Evolutionary conservation across 2,113 vertebrate species (phyloP).

Genomic region (Oplegnathus fasciatus): DNA sequence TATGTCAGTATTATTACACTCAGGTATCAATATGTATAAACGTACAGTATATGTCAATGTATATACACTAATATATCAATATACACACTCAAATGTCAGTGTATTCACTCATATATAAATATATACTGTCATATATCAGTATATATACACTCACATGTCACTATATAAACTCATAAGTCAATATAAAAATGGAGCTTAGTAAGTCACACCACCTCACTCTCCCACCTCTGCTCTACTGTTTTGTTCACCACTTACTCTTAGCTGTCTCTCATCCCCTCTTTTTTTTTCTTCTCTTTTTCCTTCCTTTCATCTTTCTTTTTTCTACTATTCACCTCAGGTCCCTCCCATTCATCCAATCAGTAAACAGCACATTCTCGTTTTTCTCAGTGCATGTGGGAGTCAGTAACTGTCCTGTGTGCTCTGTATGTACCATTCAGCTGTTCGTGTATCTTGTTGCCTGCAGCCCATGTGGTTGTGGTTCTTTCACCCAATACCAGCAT

Average conservation of each 20-base stretch:
- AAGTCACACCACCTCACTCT: not conserved
- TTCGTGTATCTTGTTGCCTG: not conserved
- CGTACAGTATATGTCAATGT: too few relatives aligned
- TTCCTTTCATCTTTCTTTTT: not conserved
- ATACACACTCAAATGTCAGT: not conserved
- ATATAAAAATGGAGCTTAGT: not conserved
- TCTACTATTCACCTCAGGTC: not conserved
- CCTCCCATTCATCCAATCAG: conserved; percentile 26
- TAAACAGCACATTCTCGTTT: not conserved
- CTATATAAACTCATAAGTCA: not conserved
- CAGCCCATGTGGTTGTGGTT: not conserved
- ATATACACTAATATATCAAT: not conserved
- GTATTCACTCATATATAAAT: not conserved
- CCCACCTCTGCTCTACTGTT: not conserved
- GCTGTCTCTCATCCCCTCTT: not conserved
- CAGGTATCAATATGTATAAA: too few relatives aligned
- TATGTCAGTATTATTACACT: too few relatives aligned
- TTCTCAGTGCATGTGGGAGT: not conserved
- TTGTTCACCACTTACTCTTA: not conserved
- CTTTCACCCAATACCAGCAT: not conserved
- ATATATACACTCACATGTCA: not conserved
- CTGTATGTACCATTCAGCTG: not conserved
- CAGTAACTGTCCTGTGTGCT: not conserved
- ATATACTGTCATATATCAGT: too few relatives aligned
- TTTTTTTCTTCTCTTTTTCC: not conserved